phyloP scores from a whole-genome alignment of 2,888 invertebrate species.

The Meganola albula region DNA sequence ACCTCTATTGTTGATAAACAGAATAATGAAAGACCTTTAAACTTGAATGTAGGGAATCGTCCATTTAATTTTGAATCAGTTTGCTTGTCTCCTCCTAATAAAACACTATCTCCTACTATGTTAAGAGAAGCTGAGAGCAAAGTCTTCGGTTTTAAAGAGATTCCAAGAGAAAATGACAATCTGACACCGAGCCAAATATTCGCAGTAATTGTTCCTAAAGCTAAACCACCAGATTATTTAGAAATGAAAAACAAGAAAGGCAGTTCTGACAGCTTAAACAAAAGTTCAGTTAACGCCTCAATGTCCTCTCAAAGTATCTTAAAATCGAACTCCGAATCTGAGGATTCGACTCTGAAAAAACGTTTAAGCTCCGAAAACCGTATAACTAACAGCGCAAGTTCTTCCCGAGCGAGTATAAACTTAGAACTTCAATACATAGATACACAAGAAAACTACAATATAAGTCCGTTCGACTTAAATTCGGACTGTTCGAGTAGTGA shows the following conservation, averaged over 20 bases:
- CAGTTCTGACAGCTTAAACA: slow-evolving; percentile 57
- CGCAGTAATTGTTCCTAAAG: slow-evolving; percentile 70
- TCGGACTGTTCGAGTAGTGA: slow-evolving; percentile 70
- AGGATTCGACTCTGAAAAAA: slow-evolving; percentile 65
- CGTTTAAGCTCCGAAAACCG: slow-evolving; percentile 69
- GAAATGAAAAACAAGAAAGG: slow-evolving; percentile 46
- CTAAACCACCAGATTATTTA: slow-evolving; percentile 40
- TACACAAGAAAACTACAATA: slow-evolving; percentile 48
- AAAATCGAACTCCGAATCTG: slow-evolving; percentile 61
- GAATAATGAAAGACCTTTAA: slow-evolving; percentile 47
- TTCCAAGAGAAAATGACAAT: slow-evolving; percentile 47
- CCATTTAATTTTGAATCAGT: slow-evolving; percentile 57
- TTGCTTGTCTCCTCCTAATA: slow-evolving; percentile 67
- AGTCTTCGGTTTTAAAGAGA: slow-evolving; percentile 64
- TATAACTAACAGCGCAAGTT: slow-evolving; percentile 53
- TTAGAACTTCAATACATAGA: slow-evolving; percentile 64
- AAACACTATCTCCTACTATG: slow-evolving; percentile 66
- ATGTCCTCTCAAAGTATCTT: slow-evolving; percentile 59
- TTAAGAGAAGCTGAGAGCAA: slow-evolving; percentile 59
- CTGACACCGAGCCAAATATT: slow-evolving; percentile 56
- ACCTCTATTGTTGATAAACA: slow-evolving; percentile 59
- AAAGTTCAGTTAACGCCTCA: slow-evolving; percentile 47
- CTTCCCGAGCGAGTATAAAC: slow-evolving; percentile 62
- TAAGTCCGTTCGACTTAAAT: slow-evolving; percentile 52
- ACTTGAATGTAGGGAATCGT: slow-evolving; percentile 50